Percentiles rank a stretch among this genome's conserved stretches.
Conservation (phyloP, 2,888 invertebrate genomes). For the Tupiocoris notatus region DNA sequence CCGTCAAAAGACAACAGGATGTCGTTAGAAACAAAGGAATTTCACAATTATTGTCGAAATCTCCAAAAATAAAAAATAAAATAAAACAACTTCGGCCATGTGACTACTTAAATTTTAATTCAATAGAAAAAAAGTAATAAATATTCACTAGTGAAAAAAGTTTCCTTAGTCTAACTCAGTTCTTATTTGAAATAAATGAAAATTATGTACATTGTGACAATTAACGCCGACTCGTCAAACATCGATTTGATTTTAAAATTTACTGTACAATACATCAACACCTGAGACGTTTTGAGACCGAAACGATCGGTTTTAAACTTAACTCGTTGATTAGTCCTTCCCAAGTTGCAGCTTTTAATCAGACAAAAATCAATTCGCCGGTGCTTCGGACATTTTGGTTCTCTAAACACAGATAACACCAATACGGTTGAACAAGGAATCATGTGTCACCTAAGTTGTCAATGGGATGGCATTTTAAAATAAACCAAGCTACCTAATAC, state of each 20-base stretch:
- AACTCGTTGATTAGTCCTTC: no score
- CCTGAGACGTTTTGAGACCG: not conserved
- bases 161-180: constrained; percentile 44
- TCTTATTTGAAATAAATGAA: constrained; percentile 45
- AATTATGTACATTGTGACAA: not conserved
- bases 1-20: no score
- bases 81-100: constrained; percentile 24
- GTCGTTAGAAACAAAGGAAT: not conserved
- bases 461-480: no score
- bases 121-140: constrained; percentile 47
- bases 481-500: no score
- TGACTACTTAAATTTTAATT: constrained; percentile 32
- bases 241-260: not conserved
- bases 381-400: no score
- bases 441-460: no score
- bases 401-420: no score
- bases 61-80: constrained; percentile 24
- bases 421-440: no score
- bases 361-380: no score
- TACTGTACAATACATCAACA: not conserved
- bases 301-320: not conserved
- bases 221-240: not conserved
- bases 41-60: constrained; percentile 3
- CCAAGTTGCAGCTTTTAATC: no score
- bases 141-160: constrained; percentile 40